Evolutionary conservation across 2,888 invertebrate species (phyloP), one percentile per base, ranked within the genome.

Genomic region (Athalia rosae): DNA sequence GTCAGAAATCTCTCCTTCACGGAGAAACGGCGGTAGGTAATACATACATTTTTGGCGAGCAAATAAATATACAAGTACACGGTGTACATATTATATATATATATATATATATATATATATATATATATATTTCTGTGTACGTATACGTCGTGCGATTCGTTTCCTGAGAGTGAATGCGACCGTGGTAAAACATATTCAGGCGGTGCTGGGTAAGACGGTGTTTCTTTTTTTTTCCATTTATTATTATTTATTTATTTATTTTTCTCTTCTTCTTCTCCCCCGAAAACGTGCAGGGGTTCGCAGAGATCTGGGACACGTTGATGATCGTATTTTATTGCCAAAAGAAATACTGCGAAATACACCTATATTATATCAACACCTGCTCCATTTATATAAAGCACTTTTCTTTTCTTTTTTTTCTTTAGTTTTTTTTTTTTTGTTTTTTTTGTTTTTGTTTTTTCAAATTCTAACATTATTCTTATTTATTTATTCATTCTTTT

Each of bases 1-100:
- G 74, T 74, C 74, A 61, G 74, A 74, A 74, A 53, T 62, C 74
- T 62, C 50, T 48, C 59, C 61, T 62, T 4, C 74, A 61, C 48
- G 48, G 15, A 56, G 64, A 69, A 53, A 69, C n/a, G 41, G 28
- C 28, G 28, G 6, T 8, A 11, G 45, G 13, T 61, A 61, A 45
- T 28, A 28, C 28, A 28, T 28, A 28, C 2, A 2, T 28, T 28
- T 28, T 28, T 28, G 53, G 41, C 50, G n/a, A 4, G 4, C 53
- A 67, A 45, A 8, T 45, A 11, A 45, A 7, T 4, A 41, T 3
- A 28, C 41, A 41, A 9, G 41, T 47, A 8, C 50, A 9, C 28
- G 28, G 28, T 28, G 28, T 67, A 50, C 15, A 41, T 50, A 50
- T 6, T 28, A n/a, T 61, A 13, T n/a, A 28, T 8, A 41, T 3